Percentiles rank a stretch among this genome's conserved stretches.
Conservation (phyloP, 2,113 vertebrate genomes). For the Scalopus aquaticus region DNA sequence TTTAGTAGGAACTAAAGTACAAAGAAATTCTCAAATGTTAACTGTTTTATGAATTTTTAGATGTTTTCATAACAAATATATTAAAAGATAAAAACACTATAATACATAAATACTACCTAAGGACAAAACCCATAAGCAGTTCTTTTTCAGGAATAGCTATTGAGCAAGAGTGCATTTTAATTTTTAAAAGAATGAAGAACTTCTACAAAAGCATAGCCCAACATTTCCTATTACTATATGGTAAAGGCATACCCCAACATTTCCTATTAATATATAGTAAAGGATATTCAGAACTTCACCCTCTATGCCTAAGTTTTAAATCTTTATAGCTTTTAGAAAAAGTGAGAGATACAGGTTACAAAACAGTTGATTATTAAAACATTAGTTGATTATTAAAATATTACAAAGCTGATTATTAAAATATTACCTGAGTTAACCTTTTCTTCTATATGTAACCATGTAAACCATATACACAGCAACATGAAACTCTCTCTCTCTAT, state of each 20-base stretch:
- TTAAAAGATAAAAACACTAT: conserved; percentile 18
- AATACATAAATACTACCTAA: neutral
- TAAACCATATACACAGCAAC: neutral
- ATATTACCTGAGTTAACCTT: neutral
- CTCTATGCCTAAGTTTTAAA: neutral
- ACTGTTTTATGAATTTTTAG: conserved; percentile 2
- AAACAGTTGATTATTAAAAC: neutral
- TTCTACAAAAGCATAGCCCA: neutral
- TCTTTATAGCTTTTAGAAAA: neutral
- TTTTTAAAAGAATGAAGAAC: neutral
- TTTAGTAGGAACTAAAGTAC: neutral
- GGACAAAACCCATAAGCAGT: neutral
- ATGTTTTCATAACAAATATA: conserved; percentile 29
- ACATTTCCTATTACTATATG: neutral
- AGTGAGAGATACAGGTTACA: neutral
- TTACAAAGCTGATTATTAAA: neutral
- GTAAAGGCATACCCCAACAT: neutral
- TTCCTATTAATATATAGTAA: conserved; percentile 22
- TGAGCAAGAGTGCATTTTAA: neutral
- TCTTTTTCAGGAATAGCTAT: neutral
- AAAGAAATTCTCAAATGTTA: conserved; percentile 37
- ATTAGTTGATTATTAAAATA: neutral
- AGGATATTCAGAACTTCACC: neutral
- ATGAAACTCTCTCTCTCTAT: neutral
- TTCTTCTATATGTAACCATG: neutral